phyloP scores from a whole-genome alignment of 1,140 invertebrate genomes.

The Tachypleus tridentatus region DNA sequence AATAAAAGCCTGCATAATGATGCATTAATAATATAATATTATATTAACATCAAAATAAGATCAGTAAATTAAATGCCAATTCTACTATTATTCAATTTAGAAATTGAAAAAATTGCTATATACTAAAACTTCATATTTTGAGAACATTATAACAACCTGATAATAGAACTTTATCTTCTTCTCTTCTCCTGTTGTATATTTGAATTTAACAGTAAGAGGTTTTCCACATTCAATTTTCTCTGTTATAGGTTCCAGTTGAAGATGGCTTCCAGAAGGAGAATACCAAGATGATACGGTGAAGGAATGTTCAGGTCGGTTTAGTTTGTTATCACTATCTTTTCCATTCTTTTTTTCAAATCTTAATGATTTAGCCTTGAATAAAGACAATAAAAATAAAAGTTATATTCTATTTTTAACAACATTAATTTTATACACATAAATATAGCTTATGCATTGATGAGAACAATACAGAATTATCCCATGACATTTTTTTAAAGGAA shows the following conservation, averaged over 20 bases:
- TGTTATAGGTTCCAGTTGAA: conserved; percentile 27
- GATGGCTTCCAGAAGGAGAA: conserved; percentile 32
- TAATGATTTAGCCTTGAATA: conserved; percentile 11
- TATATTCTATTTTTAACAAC: background rate
- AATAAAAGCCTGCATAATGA: no score
- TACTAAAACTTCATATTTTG: no score
- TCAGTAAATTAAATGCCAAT: no score
- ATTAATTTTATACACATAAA: no score
- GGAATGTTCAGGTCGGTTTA: background rate
- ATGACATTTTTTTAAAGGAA: no score
- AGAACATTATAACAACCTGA: conserved; percentile 21
- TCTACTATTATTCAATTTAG: no score
- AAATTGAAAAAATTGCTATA: no score
- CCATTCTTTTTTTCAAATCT: background rate
- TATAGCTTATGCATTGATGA: no score
- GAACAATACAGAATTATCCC: no score
- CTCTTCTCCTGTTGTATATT: conserved; percentile 28
- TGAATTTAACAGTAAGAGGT: conserved; percentile 23
- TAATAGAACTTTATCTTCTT: conserved; percentile 27
- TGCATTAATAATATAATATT: no score
- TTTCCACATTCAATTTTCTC: conserved; percentile 25
- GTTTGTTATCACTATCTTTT: background rate
- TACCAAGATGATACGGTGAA: conserved; percentile 25
- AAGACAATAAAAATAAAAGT: background rate
- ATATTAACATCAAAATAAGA: no score